phyloP scores from a whole-genome alignment of 2,797 vertebrate species.

The Melanotaenia maccullochi region DNA sequence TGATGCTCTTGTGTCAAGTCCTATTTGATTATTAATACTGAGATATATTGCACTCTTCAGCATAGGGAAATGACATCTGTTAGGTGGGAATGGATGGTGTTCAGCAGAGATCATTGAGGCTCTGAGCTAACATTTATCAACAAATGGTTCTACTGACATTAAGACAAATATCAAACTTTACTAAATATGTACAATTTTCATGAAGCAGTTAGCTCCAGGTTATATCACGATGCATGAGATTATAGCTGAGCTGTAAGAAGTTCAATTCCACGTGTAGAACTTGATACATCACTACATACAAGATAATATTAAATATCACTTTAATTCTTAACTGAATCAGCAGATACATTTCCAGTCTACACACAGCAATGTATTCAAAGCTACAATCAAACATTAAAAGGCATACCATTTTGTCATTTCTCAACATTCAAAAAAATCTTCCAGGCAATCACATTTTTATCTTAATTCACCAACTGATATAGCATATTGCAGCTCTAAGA shows the following conservation, averaged over 20 bases:
- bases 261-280: not conserved
- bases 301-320: conserved; percentile 40
- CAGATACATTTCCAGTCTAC: conserved; percentile 31
- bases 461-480: conserved; percentile 17
- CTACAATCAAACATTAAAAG: conserved; percentile 64
- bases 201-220: not conserved
- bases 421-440: conserved; percentile 44
- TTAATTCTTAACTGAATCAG: conserved; percentile 39
- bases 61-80: not conserved
- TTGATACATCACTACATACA: conserved; percentile 31
- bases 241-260: not conserved
- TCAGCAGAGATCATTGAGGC: not conserved
- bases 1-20: not conserved
- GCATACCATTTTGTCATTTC: conserved; percentile 36
- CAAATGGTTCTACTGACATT: not conserved
- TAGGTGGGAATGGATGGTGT: not conserved
- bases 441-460: conserved; percentile 4
- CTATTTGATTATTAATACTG: not conserved
- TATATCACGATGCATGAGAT: not conserved
- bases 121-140: not conserved
- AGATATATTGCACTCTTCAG: too few species aligned
- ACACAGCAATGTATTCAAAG: conserved; percentile 39
- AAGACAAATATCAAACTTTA: not conserved
- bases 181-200: not conserved
- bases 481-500: conserved; percentile 30